Evolutionary conservation across 2,797 vertebrate species (phyloP), one percentile per base, ranked within the genome.

Genomic region (Cottoperca gobio): DNA sequence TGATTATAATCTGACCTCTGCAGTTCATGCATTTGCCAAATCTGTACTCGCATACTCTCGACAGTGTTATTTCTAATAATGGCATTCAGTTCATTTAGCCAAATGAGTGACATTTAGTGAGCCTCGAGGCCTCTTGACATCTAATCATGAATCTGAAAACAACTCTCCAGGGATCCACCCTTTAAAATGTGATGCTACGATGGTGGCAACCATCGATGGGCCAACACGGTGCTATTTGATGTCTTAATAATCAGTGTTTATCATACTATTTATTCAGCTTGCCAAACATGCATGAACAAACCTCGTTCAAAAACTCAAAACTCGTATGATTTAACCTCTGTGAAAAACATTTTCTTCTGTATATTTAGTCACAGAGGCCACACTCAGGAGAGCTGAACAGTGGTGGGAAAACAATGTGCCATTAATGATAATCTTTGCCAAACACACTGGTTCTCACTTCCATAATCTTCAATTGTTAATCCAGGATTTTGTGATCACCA

Each of bases 141-240:
- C 23, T 76, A 61, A 85, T 61, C 69, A 67, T 71, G 24, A 79
- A 72, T 77, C 77, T 49, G 48, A 74, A 76, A 78, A 70, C 26
- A 21, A 16, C 59, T 74, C 43, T 86, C 79, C 82, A 86, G 87
- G 86, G 80, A 86, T 79, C 43, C 55, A 70, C 59, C 84, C 75
- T 80, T 37, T 76, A 79, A 72, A 84, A 88, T 78, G 74, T 86
- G 89, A 90, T 66, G 48, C 71, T 80, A 63, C 76, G 58, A 87
- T 31, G 72, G 67, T 78, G 73, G 72, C 75, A 70, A 69, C 76
- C 70, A 76, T 11, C 70, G 42, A 79, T 28, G 52, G 82, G 78
- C 74, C 83, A 78, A 89, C 62, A 85, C 42, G 91, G 91, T 94
- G 93, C 92, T 93, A 90, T 89, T 86, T 84, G 40, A 86, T 86